These are phyloP conservation scores for Oreortyx pictus DNA, from an alignment of 2,797 vertebrate genomes.

Conservation along the genomic window DNA sequence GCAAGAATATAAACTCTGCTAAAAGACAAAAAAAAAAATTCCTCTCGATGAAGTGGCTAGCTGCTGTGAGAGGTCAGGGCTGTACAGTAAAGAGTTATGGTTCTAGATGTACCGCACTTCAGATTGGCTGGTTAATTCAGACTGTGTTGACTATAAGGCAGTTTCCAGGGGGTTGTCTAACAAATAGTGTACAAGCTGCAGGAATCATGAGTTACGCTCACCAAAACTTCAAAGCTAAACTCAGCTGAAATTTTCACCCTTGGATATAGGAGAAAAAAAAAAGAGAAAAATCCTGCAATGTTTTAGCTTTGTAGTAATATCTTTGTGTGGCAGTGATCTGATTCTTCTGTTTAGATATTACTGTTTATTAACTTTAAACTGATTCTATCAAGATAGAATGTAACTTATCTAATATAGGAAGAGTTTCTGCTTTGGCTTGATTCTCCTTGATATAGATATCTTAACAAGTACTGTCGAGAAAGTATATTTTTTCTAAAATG, in stretches of 20 bases:
- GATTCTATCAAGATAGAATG: not conserved
- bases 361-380: not conserved
- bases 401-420: not conserved
- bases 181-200: not conserved
- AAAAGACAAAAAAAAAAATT: not conserved
- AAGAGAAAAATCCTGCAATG: not conserved
- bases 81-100: not conserved
- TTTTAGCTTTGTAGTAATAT: not conserved
- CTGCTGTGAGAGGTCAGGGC: not conserved
- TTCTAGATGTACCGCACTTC: not conserved
- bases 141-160: not conserved
- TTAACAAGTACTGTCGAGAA: not conserved
- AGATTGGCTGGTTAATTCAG: not conserved
- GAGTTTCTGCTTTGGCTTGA: not conserved
- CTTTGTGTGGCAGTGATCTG: accelerated
- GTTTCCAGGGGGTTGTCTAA: not conserved
- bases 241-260: not conserved
- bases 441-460: not conserved
- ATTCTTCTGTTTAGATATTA: not conserved
- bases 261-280: not conserved
- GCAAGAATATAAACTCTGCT: not conserved
- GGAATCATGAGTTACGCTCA: accelerated
- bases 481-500: not conserved
- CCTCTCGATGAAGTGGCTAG: not conserved
- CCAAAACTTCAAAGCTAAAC: not conserved